A percentile compares a stretch with the other conserved stretches of the same genome.
Conservation (phyloP, 2,113 vertebrate genomes). For the Paedocypris sp. region DNA sequence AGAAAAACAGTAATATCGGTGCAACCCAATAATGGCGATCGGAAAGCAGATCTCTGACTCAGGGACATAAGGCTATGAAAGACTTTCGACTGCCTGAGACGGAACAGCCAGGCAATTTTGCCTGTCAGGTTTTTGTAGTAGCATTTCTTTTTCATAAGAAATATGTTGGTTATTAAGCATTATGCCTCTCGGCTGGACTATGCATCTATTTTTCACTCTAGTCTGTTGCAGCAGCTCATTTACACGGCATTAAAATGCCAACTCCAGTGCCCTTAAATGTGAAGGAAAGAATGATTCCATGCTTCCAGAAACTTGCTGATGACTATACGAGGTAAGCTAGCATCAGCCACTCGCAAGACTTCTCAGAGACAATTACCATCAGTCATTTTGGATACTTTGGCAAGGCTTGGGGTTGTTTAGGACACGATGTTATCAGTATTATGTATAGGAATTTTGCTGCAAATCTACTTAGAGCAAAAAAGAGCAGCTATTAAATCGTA, state of each 20-base stretch:
- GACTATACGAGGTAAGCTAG: constrained; percentile 5
- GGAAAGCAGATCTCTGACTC: neutral
- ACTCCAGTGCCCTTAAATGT: neutral
- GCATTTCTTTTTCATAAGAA: constrained; percentile 5
- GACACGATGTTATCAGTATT: neutral
- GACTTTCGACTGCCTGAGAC: neutral
- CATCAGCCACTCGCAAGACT: constrained; percentile 14
- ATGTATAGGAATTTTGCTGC: constrained; percentile 9
- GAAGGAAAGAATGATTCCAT: neutral
- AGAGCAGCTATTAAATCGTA: neutral
- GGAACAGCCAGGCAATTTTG: constrained; percentile 1
- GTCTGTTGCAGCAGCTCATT: constrained; percentile 6
- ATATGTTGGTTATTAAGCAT: constrained; percentile 11
- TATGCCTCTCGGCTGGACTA: constrained; percentile 9
- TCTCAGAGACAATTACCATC: neutral
- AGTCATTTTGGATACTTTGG: constrained; percentile 3
- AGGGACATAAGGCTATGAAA: constrained; percentile 1
- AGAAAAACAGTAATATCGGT: constrained; percentile 7
- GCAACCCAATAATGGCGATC: neutral
- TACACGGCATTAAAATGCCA: neutral
- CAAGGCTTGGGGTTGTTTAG: neutral
- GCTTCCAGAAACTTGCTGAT: constrained; percentile 15
- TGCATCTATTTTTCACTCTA: constrained; percentile 6
- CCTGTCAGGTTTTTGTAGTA: constrained; percentile 1
- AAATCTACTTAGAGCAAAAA: constrained; percentile 17